Evolutionary conservation across 2,113 vertebrate species (phyloP).

Genomic region (Odobenus rosmarus): DNA sequence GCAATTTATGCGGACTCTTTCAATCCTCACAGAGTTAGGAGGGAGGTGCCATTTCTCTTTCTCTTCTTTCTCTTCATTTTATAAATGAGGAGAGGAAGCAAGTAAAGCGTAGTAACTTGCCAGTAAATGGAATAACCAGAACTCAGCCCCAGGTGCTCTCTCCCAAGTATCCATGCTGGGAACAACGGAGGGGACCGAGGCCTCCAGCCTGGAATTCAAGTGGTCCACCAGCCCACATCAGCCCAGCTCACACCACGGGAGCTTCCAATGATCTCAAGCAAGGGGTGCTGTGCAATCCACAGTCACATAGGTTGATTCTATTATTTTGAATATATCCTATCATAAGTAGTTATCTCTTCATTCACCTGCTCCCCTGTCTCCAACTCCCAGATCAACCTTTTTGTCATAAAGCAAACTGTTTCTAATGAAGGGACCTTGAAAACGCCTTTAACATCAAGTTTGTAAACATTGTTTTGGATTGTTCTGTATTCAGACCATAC

Average conservation of each 20-base stretch:
- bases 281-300: not conserved
- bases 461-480: not conserved
- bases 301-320: not conserved
- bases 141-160: not conserved
- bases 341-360: not conserved
- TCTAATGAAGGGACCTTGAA: not conserved
- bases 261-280: not conserved
- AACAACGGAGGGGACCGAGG: not conserved
- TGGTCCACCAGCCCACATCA: not conserved
- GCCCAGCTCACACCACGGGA: fast-evolving
- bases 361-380: not conserved
- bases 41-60: not conserved
- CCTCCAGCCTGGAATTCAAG: not conserved
- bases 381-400: not conserved
- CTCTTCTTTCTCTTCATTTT: not conserved
- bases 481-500: not conserved
- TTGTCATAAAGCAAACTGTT: not conserved
- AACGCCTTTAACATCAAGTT: not conserved
- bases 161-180: not conserved
- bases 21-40: not conserved
- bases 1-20: not conserved
- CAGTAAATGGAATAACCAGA: not conserved
- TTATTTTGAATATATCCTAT: not conserved
- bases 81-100: not conserved
- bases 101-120: not conserved